Conservation (phyloP, 1,140 invertebrate genomes). For the Reticulitermes speratus region DNA sequence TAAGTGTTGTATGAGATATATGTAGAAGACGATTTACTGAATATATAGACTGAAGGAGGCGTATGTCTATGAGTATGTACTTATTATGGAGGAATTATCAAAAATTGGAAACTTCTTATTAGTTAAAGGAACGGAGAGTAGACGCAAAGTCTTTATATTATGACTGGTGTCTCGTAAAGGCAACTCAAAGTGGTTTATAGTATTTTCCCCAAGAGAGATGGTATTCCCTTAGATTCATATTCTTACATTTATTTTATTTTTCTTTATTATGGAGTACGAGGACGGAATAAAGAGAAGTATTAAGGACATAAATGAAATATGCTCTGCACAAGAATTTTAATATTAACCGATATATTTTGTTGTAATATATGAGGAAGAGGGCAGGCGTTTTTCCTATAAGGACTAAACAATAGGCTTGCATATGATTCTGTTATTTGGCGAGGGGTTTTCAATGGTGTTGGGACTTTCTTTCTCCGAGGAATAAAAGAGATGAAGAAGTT, state of each 20-base stretch:
- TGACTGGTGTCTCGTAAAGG: background rate
- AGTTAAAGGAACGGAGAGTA: background rate
- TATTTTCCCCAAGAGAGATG: background rate
- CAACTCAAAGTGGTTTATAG: background rate
- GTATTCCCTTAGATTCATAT: background rate
- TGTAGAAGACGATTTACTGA: background rate
- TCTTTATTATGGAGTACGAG: background rate
- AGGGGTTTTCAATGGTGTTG: too few relatives aligned
- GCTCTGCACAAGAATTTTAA: background rate
- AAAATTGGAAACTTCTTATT: background rate
- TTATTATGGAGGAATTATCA: slow-evolving; percentile 23
- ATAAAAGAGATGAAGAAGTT: too few relatives aligned
- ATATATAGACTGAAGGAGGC: background rate
- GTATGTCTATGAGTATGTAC: background rate
- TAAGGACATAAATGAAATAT: background rate
- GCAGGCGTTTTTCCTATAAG: background rate
- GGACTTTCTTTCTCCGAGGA: too few relatives aligned
- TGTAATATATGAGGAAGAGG: background rate
- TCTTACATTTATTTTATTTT: background rate
- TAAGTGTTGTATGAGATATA: background rate
- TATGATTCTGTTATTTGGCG: too few relatives aligned
- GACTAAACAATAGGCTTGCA: too few relatives aligned
- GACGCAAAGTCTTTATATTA: background rate
- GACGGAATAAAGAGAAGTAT: background rate
- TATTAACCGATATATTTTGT: background rate